Conservation (phyloP, 2,797 vertebrate genomes). For the Rhodeus uyekii region DNA sequence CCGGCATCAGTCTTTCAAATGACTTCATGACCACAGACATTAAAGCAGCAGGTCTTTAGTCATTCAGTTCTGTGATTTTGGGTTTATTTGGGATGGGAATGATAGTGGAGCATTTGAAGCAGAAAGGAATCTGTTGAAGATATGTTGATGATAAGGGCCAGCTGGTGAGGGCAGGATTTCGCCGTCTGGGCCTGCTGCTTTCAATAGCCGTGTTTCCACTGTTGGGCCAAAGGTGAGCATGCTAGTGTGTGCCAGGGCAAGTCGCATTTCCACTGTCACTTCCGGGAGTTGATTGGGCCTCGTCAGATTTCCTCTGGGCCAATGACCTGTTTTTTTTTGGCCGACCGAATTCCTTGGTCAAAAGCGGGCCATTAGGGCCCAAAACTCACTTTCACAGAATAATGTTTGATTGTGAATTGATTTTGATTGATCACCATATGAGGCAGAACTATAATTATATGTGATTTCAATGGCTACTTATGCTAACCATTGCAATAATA, state of each 20-base stretch:
- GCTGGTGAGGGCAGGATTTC: neutral
- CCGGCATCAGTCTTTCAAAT: neutral
- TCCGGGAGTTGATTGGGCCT: too few species aligned
- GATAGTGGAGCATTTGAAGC: neutral
- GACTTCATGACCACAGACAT: neutral
- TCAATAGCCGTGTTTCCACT: neutral
- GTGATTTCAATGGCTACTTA: too few species aligned
- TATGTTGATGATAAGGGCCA: neutral
- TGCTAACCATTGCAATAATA: too few species aligned
- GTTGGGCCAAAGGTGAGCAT: neutral
- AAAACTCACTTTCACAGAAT: too few species aligned
- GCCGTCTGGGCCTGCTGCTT: neutral
- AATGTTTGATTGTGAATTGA: too few species aligned
- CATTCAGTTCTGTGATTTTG: neutral
- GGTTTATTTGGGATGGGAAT: neutral
- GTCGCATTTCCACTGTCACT: too few species aligned
- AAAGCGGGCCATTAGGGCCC: too few species aligned
- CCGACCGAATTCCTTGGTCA: too few species aligned
- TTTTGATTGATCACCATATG: too few species aligned
- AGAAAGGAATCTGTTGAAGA: neutral
- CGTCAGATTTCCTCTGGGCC: too few species aligned
- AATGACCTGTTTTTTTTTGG: too few species aligned
- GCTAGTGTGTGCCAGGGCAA: neutral
- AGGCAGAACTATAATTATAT: too few species aligned
- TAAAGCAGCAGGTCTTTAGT: neutral